Base-by-base conservation (phyloP, 2,113 vertebrate genomes). In the Talpa occidentalis region DNA sequence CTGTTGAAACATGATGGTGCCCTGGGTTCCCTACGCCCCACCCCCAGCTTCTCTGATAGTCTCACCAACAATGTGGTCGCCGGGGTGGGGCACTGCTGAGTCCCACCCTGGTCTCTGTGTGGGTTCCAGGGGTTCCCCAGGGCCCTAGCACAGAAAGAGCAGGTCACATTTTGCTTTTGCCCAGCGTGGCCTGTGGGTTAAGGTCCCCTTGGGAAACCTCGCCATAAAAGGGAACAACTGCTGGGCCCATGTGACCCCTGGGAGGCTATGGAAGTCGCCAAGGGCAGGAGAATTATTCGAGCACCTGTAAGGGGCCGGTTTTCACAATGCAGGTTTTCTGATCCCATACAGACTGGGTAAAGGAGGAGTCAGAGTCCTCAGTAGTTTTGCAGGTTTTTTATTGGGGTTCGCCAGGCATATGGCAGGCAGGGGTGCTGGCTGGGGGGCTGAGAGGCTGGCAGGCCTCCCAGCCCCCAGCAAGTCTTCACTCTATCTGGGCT, bases 11-110 rank as follows among this genome's bases (percentile, higher is more conserved):
- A 11, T 67, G 5, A 2, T 9, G 52, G 69, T 59, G 24, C 17
- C 47, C 62, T 26, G 44, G 22, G 30, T n/a, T 15, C 35, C 9
- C 19, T 3, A 1, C 1, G 1, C 5, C 8, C 22, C 8, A 0
- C 11, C 19, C 19, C 37, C 37, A 37, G 10, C 59, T 59, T 40
- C n/a, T 64, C 47, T 66, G n/a, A 42, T 59, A 32, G 56, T 19
- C 32, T 76, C 42, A 15, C 44, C 81, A 5, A 44, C 14, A 16
- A 47, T 37, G 69, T 6, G 21, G 47, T 5, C 0, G 2, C 0
- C 56, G 22, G 0, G 6, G 21, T 5, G 42, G 14, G 12, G 49
- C 17, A 16, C 81, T 30, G 66, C 16, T 19, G 17, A 6, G 16
- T 42, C 30, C 49, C 60, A 30, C 30, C 26, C 19, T 30, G 30